Conservation (phyloP, 2,888 invertebrate genomes). For the Dendrolimus houi region DNA sequence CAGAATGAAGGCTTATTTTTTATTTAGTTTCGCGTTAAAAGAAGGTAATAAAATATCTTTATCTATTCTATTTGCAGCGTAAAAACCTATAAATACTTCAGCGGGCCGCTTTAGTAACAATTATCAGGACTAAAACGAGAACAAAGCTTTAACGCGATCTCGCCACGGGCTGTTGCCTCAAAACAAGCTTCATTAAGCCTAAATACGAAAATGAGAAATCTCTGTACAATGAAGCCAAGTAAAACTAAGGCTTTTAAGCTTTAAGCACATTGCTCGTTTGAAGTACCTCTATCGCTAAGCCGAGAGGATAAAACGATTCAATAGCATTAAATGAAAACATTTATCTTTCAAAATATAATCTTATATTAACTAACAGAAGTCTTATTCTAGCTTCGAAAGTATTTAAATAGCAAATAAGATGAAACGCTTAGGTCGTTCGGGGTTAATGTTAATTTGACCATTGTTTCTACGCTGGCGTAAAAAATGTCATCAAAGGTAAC, state of each 20-base stretch:
- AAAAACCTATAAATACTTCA: neutral
- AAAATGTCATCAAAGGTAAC: too few species aligned
- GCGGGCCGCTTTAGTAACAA: neutral
- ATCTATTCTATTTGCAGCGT: neutral
- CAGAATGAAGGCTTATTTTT: too few species aligned
- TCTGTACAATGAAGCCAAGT: neutral
- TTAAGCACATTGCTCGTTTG: neutral
- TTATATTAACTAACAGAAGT: too few species aligned
- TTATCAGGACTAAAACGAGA: neutral
- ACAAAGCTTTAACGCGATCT: neutral
- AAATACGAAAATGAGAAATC: neutral
- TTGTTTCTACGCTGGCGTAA: too few species aligned
- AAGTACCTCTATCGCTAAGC: neutral
- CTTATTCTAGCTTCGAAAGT: too few species aligned
- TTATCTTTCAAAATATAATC: too few species aligned
- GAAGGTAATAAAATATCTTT: neutral
- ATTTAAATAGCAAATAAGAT: too few species aligned
- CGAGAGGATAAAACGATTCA: neutral
- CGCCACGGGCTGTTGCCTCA: neutral
- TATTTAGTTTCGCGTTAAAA: too few species aligned
- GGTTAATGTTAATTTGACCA: too few species aligned
- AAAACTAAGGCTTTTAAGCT: neutral
- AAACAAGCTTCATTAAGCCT: neutral
- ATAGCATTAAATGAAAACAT: too few species aligned
- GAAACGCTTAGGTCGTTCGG: too few species aligned